Base-by-base conservation (phyloP, 92 coral and sea anemone species). In the Parazoanthus darwini region DNA sequence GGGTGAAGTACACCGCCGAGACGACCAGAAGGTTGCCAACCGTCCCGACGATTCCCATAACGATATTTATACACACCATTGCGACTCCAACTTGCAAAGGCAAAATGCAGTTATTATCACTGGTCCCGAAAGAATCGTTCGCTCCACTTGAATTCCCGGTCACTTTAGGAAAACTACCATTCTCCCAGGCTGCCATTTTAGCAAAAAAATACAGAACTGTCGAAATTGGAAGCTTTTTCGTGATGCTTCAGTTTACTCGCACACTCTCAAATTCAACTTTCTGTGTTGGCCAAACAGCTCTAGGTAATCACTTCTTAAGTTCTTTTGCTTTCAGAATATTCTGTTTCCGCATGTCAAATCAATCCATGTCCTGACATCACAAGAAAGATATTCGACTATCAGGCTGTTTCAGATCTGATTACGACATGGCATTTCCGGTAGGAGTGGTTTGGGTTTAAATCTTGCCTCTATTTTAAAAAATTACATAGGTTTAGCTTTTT, bases 61-160 rank as follows among this genome's bases (percentile, higher is more conserved):
- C 87, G 23, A 83, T 83, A 78, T 83, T 83, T 15, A 83, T 83
- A 26, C 39, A 70, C 37, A 43, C 63, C 87, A 83, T 83, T 18
- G 51, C 78, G 44, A 83, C 2, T 22, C 87, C 87, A 2, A 15
- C 23, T 18, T 83, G 59, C 20, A 43, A 46, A 8, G 87, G 87
- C 6, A 82, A 73, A n/a, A 66, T 6, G 22, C 86, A 82, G 3
- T 66, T 48, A 15, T 13, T 0, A 20, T 8, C 66, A 48, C 37
- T 78, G 36, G 22, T 7, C 82, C 51, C 51, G 15, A 48, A 46
- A 51, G 82, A 37, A 76, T 76, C 82, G 56, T 78, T 78, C 26
- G 51, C 66, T 46, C 39, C 66, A 44, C 66, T 78, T 11, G 56
- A 43, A 33, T 78, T 78, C 26, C 3, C 38, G 20, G 6, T 22